These are phyloP conservation scores for Graphium colonna DNA, from an alignment of 2,888 invertebrate species.

Conservation along the genomic window DNA sequence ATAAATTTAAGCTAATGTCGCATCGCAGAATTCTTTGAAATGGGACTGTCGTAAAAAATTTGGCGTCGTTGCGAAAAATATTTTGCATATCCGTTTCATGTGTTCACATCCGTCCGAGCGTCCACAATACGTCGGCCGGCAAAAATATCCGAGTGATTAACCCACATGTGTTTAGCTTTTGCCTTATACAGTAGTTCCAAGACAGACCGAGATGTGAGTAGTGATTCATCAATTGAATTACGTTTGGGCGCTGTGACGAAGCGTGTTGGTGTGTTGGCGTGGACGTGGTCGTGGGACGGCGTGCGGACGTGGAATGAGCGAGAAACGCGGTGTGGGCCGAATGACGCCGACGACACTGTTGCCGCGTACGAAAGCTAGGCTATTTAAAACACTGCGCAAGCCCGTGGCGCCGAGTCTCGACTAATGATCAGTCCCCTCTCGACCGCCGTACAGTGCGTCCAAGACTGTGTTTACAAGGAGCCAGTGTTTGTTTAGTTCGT, in stretches of 20 bases:
- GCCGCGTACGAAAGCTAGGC: conserved; percentile 69
- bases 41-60: background rate
- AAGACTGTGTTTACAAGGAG: conserved; percentile 70
- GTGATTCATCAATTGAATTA: conserved; percentile 69
- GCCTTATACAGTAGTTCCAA: conserved; percentile 65
- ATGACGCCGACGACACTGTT: conserved; percentile 65
- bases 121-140: conserved; percentile 10
- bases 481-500: conserved; percentile 76
- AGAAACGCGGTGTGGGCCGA: conserved; percentile 75
- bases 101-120: conserved; percentile 3
- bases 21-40: background rate
- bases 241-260: conserved; percentile 40
- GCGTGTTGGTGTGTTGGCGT: conserved; percentile 22
- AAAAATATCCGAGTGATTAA: conserved; percentile 31
- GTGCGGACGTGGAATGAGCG: conserved; percentile 69
- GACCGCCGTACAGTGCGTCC: conserved; percentile 67
- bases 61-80: conserved; percentile 9
- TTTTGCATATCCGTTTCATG: conserved; percentile 1
- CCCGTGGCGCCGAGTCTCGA: conserved; percentile 75
- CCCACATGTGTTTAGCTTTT: conserved; percentile 37
- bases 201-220: conserved; percentile 56
- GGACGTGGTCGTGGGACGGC: conserved; percentile 5
- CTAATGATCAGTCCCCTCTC: conserved; percentile 78
- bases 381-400: conserved; percentile 81
- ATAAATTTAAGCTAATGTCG: background rate